These are phyloP conservation scores for Papilio polyxenes DNA, from an alignment of 1,140 invertebrate species.

Conservation along the genomic window DNA sequence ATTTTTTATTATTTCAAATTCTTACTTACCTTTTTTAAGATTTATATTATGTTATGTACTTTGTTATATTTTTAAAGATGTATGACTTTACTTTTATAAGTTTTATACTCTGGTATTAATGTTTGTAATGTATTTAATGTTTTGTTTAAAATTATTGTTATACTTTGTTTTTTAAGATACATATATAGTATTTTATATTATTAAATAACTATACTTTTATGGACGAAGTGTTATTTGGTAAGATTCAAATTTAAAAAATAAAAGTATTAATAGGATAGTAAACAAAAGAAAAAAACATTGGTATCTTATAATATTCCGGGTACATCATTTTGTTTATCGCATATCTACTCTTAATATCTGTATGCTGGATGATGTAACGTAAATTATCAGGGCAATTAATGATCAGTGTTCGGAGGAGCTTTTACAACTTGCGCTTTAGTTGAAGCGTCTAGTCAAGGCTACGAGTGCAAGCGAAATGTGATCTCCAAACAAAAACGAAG, in stretches of 20 bases:
- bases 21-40: not conserved
- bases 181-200: too few species aligned
- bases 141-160: not conserved
- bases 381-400: constrained; percentile 25
- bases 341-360: constrained; percentile 49
- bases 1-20: not conserved
- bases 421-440: constrained; percentile 68
- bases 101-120: not conserved
- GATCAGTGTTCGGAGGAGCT: constrained; percentile 41
- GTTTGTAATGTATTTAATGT: not conserved
- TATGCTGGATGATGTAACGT: constrained; percentile 52
- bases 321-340: not conserved
- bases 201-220: too few species aligned
- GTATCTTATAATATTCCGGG: too few species aligned
- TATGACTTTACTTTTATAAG: not conserved
- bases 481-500: not conserved
- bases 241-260: too few species aligned
- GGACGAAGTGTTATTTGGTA: not conserved
- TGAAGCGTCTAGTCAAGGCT: constrained; percentile 56
- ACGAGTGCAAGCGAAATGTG: constrained; percentile 51
- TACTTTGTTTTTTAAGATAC: too few species aligned
- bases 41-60: not conserved
- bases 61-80: not conserved
- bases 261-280: not conserved
- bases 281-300: too few species aligned